Evolutionary conservation across 2,888 invertebrate species (phyloP).

Genomic region (Pyrrhia umbra): DNA sequence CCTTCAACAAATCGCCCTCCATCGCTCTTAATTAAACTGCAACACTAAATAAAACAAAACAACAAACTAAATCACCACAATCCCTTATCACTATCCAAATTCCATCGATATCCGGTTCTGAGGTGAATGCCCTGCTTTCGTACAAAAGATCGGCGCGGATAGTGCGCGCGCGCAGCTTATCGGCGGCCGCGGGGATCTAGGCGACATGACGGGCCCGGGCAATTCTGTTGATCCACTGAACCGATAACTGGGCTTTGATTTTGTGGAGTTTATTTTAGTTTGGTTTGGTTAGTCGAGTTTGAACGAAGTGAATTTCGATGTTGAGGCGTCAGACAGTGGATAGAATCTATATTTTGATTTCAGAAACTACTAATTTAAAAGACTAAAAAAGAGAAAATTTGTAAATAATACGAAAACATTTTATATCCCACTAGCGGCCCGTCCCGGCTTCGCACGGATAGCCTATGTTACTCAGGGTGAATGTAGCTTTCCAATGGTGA

Average conservation of each 20-base stretch:
- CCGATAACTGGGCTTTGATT: slow-evolving; percentile 56
- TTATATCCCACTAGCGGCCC: too few species aligned
- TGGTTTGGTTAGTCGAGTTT: neutral
- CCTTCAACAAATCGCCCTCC: neutral
- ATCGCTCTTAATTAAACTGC: slow-evolving; percentile 23
- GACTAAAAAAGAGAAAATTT: too few species aligned
- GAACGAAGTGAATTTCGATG: neutral
- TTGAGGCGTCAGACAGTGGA: neutral
- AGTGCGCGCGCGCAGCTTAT: slow-evolving; percentile 56
- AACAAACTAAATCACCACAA: slow-evolving; percentile 32
- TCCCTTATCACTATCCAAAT: slow-evolving; percentile 59
- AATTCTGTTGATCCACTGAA: slow-evolving; percentile 58
- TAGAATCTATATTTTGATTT: neutral
- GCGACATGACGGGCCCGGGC: slow-evolving; percentile 59
- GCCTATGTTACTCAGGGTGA: too few species aligned
- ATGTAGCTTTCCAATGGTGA: too few species aligned
- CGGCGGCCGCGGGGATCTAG: slow-evolving; percentile 58
- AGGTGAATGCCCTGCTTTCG: slow-evolving; percentile 65
- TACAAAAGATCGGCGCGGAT: slow-evolving; percentile 64
- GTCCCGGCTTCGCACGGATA: too few species aligned
- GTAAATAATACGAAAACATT: too few species aligned
- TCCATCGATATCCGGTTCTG: slow-evolving; percentile 60
- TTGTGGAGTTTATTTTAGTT: slow-evolving; percentile 50
- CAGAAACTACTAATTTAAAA: too few species aligned
- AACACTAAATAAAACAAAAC: slow-evolving; percentile 29